Evolutionary conservation across 2,888 invertebrate genomes (phyloP), one percentile per base, ranked within the genome.

Genomic region (Zygogramma bicolorata): DNA sequence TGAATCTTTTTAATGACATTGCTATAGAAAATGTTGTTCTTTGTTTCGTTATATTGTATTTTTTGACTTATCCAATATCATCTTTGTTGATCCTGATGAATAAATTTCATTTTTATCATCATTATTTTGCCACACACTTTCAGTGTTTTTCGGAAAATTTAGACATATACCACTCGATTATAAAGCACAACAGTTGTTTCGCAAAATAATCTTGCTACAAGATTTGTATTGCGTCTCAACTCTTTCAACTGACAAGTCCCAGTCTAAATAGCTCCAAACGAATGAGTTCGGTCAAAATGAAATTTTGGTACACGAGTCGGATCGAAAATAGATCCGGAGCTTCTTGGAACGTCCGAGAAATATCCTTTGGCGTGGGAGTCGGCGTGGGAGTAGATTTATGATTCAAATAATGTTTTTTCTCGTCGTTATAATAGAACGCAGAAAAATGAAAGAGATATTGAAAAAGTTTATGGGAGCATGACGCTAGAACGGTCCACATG

Each of bases 251-350:
- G 31, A 58, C n/a, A 59, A 59, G 29, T 22, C 15, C n/a, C 6
- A 61, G 38, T 42, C 62, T 3, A 22, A 62, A 53, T 7, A 53
- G 25, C 25, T 15, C 13, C 31, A 58, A 40, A 27, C 31, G 49
- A 31, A 59, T 27, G 31, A 46, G n/a, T 53, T 53, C 38, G 49
- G 25, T 27, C 15, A 22, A 25, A 27, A 62, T 68, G 18, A 62
- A 62, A 29, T 60, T 31, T 49, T 22, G 27, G 60, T 68, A 61
- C 31, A 31, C 22, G 62, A 66, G 29, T 10, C 42, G 70, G 10
- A 67, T 68, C 61, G 68, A 75, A 77, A 79, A 75, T 77, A 76
- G 70, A 71, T 57, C 34, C 40, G 61, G 57, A 74, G 68, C 66
- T 72, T 67, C 68, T 66, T 71, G 75, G 68, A 74, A 73, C 73